Evolutionary conservation across 2,888 invertebrate genomes (phyloP).

Genomic region (Lamellibrachia columna): DNA sequence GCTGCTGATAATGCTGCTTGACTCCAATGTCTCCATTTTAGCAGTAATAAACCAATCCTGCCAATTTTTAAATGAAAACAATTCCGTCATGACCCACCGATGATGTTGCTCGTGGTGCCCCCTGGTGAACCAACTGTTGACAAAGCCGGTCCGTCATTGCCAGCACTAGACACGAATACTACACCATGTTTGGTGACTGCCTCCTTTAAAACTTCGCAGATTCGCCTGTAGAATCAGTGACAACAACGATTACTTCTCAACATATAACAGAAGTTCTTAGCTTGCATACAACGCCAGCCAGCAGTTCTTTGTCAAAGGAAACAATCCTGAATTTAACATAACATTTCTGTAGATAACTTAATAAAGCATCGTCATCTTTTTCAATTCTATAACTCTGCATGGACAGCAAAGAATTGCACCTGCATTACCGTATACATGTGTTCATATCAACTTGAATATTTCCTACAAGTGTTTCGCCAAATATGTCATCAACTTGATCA

Average conservation of each 20-base stretch:
- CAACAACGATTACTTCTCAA: not conserved
- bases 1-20: not conserved
- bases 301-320: too few species aligned
- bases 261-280: not conserved
- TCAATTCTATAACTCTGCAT: too few species aligned
- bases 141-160: conserved; percentile 93
- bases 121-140: conserved; percentile 83
- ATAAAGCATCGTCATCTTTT: too few species aligned
- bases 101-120: conserved; percentile 66
- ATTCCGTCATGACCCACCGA: conserved; percentile 71
- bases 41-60: not conserved
- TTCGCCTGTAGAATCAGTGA: conserved; percentile 71
- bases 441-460: too few species aligned
- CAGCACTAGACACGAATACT: conserved; percentile 92
- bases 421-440: too few species aligned
- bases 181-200: conserved; percentile 88
- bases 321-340: too few species aligned
- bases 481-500: too few species aligned
- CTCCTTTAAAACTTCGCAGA: conserved; percentile 63
- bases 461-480: too few species aligned
- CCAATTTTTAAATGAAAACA: not conserved
- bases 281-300: not conserved
- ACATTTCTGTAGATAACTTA: too few species aligned
- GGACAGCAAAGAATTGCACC: too few species aligned
- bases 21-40: not conserved